Evolutionary conservation across 2,888 invertebrate genomes (phyloP), one percentile per base, ranked within the genome.

Genomic region (Nymphalis polychloros): DNA sequence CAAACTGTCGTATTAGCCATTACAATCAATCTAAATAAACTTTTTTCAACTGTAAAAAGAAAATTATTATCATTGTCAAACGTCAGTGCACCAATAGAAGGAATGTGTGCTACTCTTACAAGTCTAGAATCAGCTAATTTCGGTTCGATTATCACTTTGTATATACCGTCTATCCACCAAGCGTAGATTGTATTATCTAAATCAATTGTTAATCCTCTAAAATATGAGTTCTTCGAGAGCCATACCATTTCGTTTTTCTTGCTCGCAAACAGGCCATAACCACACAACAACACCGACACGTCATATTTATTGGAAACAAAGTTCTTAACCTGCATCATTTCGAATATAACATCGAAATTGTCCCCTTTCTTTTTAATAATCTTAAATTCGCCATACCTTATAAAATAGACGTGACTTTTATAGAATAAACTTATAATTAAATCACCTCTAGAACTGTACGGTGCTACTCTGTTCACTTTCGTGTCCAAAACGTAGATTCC

Each of bases 81-180:
- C 0, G 85, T 78, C 77, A 92, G 73, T 1, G 88, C 83, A 1
- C 88, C 90, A 17, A 92, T 84, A 1, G 72, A 69, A 0, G 81
- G 79, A 7, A 90, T 68, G 49, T 82, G 73, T 17, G 84, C 84
- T 0, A 90, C 75, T 73, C 81, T 86, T 0, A 77, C 79, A 27
- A 92, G 50, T 16, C 63, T 80, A 0, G 90, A 86, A 23, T 84
- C 76, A 10, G 73, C 27, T 8, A 90, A 71, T 64, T 81, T 79
- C 23, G 78, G 80, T 0, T 81, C 79, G 49, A 89, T 76, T 57
- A 79, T 60, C 2, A 92, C 79, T 76, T 82, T 87, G 64, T 90
- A 92, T 6, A 92, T 80, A 0, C 86, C 88, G 66, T 92, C 90
- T 1, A 92, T 64, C 90, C 91, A 92, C 92, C 92, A 92, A 5